These are phyloP conservation scores for Polyodon spathula DNA, from an alignment of 2,113 vertebrate species.

Conservation along the genomic window DNA sequence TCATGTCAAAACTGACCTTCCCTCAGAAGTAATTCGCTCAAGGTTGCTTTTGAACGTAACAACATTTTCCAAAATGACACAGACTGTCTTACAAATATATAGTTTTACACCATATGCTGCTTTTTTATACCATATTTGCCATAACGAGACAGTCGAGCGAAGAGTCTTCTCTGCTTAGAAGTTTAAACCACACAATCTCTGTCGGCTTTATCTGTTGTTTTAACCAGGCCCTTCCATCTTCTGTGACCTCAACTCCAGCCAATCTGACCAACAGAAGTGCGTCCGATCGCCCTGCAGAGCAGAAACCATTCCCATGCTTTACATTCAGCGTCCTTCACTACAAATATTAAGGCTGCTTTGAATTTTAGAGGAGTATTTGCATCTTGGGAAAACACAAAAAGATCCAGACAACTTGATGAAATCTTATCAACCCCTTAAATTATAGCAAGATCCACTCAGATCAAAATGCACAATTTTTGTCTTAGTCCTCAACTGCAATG, in stretches of 20 bases:
- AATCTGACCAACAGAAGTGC: conserved; percentile 63
- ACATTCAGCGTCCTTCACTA: not conserved
- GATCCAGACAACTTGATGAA: conserved; percentile 15
- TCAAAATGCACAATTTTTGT: conserved; percentile 2
- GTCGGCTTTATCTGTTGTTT: conserved; percentile 52
- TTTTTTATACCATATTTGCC: conserved; percentile 62
- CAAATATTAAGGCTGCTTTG: not conserved
- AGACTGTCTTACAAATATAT: not conserved
- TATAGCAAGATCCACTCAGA: too few species aligned
- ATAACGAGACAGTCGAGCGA: conserved; percentile 72
- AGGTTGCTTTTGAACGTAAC: too few species aligned
- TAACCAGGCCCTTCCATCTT: conserved; percentile 61
- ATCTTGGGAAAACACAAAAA: too few species aligned
- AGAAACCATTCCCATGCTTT: not conserved
- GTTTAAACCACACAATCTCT: conserved; percentile 75
- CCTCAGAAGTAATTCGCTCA: too few species aligned
- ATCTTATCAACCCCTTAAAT: conserved; percentile 18
- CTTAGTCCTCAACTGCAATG: conserved; percentile 17
- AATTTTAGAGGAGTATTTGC: not conserved
- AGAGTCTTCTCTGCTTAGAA: conserved; percentile 66
- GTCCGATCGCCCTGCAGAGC: conserved; percentile 45
- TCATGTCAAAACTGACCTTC: too few species aligned
- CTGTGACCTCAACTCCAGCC: conserved; percentile 78
- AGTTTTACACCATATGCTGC: not conserved
- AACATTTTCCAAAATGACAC: not conserved